A percentile compares a stretch with the other conserved stretches of the same genome.
Evolutionary conservation across 2,797 vertebrate species (phyloP).

Genomic region (Acanthis flammea): DNA sequence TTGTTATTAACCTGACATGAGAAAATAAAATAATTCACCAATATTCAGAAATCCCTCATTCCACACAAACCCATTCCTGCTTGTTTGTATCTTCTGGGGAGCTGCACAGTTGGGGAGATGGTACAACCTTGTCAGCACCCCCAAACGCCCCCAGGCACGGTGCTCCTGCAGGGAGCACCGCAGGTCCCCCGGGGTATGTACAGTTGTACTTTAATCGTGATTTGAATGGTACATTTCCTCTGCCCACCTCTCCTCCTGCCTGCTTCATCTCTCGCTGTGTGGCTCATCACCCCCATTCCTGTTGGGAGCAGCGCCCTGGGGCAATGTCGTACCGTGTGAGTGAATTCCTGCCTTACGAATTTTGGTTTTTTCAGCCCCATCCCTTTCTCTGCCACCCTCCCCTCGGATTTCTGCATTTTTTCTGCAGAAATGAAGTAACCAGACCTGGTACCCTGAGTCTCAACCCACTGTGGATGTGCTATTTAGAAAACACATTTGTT

Average conservation of each 20-base stretch:
- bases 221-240: constrained; percentile 76
- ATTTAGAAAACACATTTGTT: constrained; percentile 82
- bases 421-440: constrained; percentile 82
- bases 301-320: constrained; percentile 66
- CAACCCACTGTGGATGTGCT: constrained; percentile 78
- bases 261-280: constrained; percentile 67
- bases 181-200: constrained; percentile 51
- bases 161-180: not conserved
- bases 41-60: not conserved
- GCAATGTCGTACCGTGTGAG: constrained; percentile 78
- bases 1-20: not conserved
- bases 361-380: not conserved
- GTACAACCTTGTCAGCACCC: constrained; percentile 62
- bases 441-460: constrained; percentile 82
- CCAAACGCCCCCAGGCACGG: rapidly evolving
- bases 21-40: rapidly evolving
- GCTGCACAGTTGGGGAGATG: constrained; percentile 56
- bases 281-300: not conserved
- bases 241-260: constrained; percentile 39
- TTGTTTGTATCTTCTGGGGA: not conserved
- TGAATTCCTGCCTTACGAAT: constrained; percentile 10
- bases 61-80: not conserved
- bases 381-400: not conserved
- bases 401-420: constrained; percentile 79
- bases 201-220: constrained; percentile 69